Conservation (phyloP, 2,797 vertebrate species). For the Spinibarbus caldwelli region DNA sequence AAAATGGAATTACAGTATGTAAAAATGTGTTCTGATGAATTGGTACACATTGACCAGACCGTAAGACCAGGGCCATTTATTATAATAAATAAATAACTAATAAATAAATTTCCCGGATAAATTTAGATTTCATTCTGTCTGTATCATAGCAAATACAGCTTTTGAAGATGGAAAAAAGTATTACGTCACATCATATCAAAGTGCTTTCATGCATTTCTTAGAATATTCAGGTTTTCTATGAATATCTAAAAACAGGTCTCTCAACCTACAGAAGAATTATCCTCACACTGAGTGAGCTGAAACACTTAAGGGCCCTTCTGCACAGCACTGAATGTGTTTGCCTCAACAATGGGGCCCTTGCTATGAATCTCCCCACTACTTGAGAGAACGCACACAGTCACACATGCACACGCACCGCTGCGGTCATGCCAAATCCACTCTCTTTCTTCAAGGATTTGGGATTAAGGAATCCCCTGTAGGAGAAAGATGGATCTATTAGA, state of each 20-base stretch:
- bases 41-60: not conserved
- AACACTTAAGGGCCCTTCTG: conserved; percentile 33
- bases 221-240: not conserved
- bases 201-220: not conserved
- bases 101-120: not conserved
- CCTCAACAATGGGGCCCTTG: conserved; percentile 1
- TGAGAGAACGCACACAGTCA: conserved; percentile 32
- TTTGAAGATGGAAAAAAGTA: not conserved
- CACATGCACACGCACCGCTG: conserved; percentile 28
- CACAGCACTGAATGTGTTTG: not conserved
- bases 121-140: not conserved
- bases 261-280: not conserved
- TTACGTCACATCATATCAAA: not conserved
- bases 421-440: conserved; percentile 45
- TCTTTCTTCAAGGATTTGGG: conserved; percentile 54
- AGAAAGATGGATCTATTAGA: conserved; percentile 47
- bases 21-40: not conserved
- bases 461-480: conserved; percentile 46
- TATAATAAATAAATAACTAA: not conserved
- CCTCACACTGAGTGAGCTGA: conserved; percentile 27
- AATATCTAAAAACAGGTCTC: not conserved
- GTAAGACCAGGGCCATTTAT: not conserved
- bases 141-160: not conserved
- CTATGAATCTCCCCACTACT: conserved; percentile 12
- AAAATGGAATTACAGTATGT: not conserved